phyloP scores from a whole-genome alignment of 2,888 invertebrate species.

The Bellardia pandia region DNA sequence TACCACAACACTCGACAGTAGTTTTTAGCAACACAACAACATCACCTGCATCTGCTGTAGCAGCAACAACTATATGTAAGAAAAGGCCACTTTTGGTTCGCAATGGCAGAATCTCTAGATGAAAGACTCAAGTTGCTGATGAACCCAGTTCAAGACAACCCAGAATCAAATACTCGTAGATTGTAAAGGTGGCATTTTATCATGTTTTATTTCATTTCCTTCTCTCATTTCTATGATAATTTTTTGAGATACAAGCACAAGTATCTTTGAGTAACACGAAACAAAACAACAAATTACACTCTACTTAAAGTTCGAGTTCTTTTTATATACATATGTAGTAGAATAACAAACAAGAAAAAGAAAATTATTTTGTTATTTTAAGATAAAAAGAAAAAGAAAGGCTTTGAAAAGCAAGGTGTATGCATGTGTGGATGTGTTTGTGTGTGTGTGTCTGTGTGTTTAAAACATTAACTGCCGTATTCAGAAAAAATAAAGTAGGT shows the following conservation, averaged over 20 bases:
- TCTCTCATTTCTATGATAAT: slow-evolving; percentile 19
- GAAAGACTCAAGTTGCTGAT: slow-evolving; percentile 59
- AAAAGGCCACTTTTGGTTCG: slow-evolving; percentile 13
- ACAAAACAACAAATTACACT: slow-evolving; percentile 1
- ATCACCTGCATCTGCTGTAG: neutral
- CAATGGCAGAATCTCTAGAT: slow-evolving; percentile 58
- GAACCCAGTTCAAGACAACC: slow-evolving; percentile 35
- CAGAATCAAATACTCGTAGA: neutral
- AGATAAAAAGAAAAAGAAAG: slow-evolving; percentile 15
- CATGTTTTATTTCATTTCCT: slow-evolving; percentile 5
- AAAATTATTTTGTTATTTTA: too few species aligned
- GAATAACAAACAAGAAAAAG: too few species aligned
- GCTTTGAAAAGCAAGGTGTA: slow-evolving; percentile 3
- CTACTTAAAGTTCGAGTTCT: slow-evolving; percentile 29
- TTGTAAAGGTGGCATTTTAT: slow-evolving; percentile 32
- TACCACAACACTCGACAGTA: slow-evolving; percentile 35
- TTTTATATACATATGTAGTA: slow-evolving; percentile 28
- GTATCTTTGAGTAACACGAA: slow-evolving; percentile 15
- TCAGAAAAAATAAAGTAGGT: too few species aligned
- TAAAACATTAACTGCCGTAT: neutral
- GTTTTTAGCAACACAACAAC: slow-evolving; percentile 37
- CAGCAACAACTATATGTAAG: neutral
- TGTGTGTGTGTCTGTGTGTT: neutral
- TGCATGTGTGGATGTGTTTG: neutral
- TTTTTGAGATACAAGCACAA: slow-evolving; percentile 2